These are phyloP conservation scores for Nycticebus coucang DNA, from an alignment of 2,113 vertebrate genomes.

Conservation along the genomic window DNA sequence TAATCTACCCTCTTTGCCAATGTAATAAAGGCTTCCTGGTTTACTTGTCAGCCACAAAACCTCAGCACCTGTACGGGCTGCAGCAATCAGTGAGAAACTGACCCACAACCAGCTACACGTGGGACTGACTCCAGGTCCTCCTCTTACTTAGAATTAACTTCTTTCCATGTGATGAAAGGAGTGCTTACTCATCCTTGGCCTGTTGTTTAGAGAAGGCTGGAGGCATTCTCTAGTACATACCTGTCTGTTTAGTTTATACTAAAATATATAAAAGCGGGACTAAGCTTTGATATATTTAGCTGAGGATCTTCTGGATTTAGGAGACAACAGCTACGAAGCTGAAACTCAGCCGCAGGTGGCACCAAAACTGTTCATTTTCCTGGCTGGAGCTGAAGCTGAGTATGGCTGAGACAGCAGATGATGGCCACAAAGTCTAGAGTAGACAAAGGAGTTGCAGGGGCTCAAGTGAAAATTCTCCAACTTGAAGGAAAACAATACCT, in stretches of 20 bases:
- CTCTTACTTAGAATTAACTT: background rate
- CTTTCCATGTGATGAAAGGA: background rate
- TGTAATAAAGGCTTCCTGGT: background rate
- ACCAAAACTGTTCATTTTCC: background rate
- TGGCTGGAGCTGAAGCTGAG: background rate
- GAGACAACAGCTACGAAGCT: background rate
- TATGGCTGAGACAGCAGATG: background rate
- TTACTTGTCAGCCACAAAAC: background rate
- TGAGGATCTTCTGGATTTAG: background rate
- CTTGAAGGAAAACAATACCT: background rate
- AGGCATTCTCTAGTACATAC: background rate
- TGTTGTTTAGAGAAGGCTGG: background rate
- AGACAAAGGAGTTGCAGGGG: background rate
- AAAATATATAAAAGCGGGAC: background rate
- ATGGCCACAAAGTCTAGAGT: fast-evolving
- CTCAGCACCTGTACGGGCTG: background rate
- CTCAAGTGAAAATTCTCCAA: background rate
- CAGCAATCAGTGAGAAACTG: background rate
- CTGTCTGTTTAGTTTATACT: no score
- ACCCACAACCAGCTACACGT: background rate
- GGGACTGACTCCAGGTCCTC: background rate
- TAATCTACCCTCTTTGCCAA: background rate
- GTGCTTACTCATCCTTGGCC: background rate
- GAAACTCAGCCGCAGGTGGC: background rate
- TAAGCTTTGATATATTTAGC: background rate